Conservation (phyloP, 1,140 invertebrate species). For the Pogonomyrmex barbatus region DNA sequence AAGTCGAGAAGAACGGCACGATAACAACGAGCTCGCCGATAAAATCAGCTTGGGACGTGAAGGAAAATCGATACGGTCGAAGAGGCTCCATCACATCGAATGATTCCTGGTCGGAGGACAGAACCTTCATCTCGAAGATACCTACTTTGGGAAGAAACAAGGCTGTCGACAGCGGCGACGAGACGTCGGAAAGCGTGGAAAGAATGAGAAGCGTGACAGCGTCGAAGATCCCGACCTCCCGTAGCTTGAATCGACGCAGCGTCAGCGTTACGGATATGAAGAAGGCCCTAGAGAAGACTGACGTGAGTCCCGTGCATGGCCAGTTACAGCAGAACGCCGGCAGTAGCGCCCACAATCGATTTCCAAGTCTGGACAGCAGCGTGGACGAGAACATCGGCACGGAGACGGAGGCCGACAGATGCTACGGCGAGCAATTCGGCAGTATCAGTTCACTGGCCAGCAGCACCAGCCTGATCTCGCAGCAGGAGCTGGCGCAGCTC, state of each 20-base stretch:
- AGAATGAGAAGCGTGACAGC: constrained; percentile 53
- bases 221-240: constrained; percentile 81
- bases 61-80: constrained; percentile 61
- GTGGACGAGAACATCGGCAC: constrained; percentile 74
- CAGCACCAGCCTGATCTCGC: constrained; percentile 89
- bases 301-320: constrained; percentile 70
- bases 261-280: constrained; percentile 88
- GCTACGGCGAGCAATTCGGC: constrained; percentile 87
- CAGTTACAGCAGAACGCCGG: constrained; percentile 35
- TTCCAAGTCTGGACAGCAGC: constrained; percentile 82
- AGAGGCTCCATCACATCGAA: constrained; percentile 46
- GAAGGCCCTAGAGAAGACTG: constrained; percentile 88
- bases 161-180: constrained; percentile 31
- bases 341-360: constrained; percentile 73
- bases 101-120: constrained; percentile 74
- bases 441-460: constrained; percentile 89
- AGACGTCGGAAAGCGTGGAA: constrained; percentile 39
- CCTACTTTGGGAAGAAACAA: constrained; percentile 70
- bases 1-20: constrained; percentile 53
- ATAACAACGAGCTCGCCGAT: neutral
- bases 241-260: constrained; percentile 77
- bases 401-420: constrained; percentile 75
- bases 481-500: constrained; percentile 88
- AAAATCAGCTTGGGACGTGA: constrained; percentile 55
- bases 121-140: constrained; percentile 77